phyloP scores from a whole-genome alignment of 2,113 vertebrate species.

The Prionailurus bengalensis region DNA sequence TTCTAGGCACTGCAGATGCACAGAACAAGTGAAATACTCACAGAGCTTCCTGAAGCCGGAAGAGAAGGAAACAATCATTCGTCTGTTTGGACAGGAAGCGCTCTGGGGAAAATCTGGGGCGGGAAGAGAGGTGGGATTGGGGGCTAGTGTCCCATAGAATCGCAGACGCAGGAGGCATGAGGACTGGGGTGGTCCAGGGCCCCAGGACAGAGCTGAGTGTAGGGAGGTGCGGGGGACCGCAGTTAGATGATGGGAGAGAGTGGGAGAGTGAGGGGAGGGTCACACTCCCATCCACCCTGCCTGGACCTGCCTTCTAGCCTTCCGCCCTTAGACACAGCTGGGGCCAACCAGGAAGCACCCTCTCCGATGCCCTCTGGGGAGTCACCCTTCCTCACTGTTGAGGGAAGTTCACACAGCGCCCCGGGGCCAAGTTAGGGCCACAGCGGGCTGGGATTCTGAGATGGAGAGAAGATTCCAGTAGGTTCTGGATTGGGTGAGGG shows the following conservation, averaged over 20 bases:
- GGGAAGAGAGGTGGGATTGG: neutral
- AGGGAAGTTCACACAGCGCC: neutral
- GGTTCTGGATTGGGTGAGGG: neutral
- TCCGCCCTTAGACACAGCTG: neutral
- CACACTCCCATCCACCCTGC: neutral
- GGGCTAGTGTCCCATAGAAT: neutral
- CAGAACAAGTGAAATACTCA: neutral
- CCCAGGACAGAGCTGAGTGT: no score
- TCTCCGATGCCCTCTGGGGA: neutral
- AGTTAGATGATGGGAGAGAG: no score
- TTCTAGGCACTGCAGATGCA: neutral
- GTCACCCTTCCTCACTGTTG: constrained; percentile 19
- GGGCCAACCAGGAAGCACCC: constrained; percentile 58
- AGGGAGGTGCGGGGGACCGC: no score
- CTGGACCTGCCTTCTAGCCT: neutral
- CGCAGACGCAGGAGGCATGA: neutral
- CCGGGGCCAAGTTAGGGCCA: neutral
- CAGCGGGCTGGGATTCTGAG: neutral
- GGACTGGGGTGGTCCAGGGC: no score
- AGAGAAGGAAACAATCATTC: neutral
- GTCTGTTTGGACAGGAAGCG: neutral
- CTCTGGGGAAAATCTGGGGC: neutral
- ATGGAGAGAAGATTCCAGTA: neutral
- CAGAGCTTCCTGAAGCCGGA: neutral
- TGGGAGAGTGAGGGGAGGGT: constrained; percentile 34